These are phyloP conservation scores for Mus pahari DNA, from an alignment of 2,113 vertebrate species.

Conservation along the genomic window DNA sequence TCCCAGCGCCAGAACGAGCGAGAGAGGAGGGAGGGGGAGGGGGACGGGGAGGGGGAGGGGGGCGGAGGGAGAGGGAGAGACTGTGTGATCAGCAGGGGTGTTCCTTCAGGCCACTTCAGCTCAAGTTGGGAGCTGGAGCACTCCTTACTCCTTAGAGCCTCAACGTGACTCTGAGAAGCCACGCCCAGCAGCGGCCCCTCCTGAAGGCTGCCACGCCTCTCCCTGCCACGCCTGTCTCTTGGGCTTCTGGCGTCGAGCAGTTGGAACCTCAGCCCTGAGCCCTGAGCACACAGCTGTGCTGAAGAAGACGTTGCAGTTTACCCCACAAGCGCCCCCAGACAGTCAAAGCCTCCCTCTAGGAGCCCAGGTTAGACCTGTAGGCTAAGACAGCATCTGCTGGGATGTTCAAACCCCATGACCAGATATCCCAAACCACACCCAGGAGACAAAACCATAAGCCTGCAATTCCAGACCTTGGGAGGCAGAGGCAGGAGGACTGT, in stretches of 20 bases:
- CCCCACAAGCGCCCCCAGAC: background rate
- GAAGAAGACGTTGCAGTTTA: background rate
- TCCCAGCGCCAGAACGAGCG: too few species aligned
- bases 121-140: background rate
- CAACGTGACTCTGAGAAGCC: background rate
- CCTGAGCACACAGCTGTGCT: background rate
- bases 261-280: background rate
- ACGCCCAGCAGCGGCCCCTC: too few species aligned
- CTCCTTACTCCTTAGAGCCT: background rate
- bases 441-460: background rate
- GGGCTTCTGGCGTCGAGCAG: background rate
- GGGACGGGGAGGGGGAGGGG: too few species aligned
- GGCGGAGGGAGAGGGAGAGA: too few species aligned
- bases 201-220: too few species aligned
- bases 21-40: too few species aligned
- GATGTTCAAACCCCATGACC: background rate
- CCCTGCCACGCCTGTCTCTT: background rate
- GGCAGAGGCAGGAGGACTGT: background rate
- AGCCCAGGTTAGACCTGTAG: background rate
- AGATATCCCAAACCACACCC: background rate
- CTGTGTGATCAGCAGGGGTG: background rate
- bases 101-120: background rate
- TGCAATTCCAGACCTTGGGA: background rate
- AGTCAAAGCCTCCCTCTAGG: background rate
- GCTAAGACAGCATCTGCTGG: background rate